phyloP scores from a whole-genome alignment of 1,140 invertebrate genomes.

The Ceratoteleas bidentatus region DNA sequence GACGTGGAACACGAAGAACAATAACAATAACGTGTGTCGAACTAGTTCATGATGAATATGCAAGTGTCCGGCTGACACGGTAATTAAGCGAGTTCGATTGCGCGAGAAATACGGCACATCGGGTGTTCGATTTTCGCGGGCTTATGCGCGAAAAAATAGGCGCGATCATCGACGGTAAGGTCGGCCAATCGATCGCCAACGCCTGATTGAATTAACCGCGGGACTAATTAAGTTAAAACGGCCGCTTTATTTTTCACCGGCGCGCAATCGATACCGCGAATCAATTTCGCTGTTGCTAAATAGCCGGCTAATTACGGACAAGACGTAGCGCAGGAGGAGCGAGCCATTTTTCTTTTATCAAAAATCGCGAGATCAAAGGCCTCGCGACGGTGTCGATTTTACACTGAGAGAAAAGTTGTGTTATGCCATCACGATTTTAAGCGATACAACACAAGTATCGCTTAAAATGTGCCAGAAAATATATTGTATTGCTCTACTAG shows the following conservation, averaged over 20 bases:
- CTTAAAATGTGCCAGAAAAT: too few species aligned
- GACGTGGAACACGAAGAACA: slow-evolving; percentile 14
- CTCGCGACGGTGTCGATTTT: too few species aligned
- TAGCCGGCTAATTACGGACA: slow-evolving; percentile 20
- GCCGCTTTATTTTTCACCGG: slow-evolving; percentile 38
- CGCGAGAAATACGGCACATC: not conserved
- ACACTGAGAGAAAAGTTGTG: too few species aligned
- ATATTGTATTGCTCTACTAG: too few species aligned
- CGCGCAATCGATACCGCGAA: slow-evolving; percentile 29
- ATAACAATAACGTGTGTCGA: slow-evolving; percentile 1
- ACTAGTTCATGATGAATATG: slow-evolving; percentile 22
- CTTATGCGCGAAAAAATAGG: slow-evolving; percentile 10
- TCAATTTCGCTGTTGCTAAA: slow-evolving; percentile 22
- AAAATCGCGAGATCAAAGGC: too few species aligned
- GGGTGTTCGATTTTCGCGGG: slow-evolving; percentile 2
- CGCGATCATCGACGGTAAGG: slow-evolving; percentile 37
- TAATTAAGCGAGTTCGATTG: not conserved
- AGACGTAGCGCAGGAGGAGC: not conserved
- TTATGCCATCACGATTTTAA: too few species aligned
- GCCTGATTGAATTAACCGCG: slow-evolving; percentile 42
- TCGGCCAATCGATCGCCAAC: slow-evolving; percentile 48
- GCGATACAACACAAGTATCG: too few species aligned
- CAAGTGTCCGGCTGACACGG: not conserved
- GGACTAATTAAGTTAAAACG: slow-evolving; percentile 24
- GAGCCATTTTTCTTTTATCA: not conserved